Conservation (phyloP, 2,113 vertebrate genomes). For the Ivindomyrus marchei region DNA sequence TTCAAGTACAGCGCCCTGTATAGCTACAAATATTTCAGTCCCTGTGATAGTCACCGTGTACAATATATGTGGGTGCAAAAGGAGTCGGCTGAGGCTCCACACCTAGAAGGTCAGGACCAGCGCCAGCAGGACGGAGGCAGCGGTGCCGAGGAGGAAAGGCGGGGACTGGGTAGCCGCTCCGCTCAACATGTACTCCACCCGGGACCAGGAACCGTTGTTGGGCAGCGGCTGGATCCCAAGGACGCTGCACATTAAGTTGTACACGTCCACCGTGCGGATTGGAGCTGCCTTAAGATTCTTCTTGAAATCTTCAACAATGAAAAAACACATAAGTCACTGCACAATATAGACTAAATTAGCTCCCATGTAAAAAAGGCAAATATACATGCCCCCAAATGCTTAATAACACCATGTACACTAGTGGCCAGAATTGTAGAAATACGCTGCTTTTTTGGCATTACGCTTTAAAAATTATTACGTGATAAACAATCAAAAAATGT, state of each 20-base stretch:
- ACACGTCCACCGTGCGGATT: constrained; percentile 79
- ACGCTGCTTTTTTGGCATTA: not conserved
- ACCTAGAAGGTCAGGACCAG: constrained; percentile 6
- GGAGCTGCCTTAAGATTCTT: constrained; percentile 67
- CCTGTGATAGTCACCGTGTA: not conserved
- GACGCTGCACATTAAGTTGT: constrained; percentile 82
- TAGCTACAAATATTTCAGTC: not conserved
- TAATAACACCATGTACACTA: not conserved
- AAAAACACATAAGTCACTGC: not conserved
- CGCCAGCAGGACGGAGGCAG: constrained; percentile 38
- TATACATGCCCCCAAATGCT: not conserved
- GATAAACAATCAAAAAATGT: not conserved
- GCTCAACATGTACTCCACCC: constrained; percentile 48
- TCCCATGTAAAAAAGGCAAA: not conserved
- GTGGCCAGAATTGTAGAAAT: not conserved
- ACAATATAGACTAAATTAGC: not conserved
- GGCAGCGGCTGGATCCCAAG: constrained; percentile 71
- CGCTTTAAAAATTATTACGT: not conserved
- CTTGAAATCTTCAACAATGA: constrained; percentile 78
- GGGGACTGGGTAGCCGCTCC: constrained; percentile 4
- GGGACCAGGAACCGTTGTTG: constrained; percentile 93
- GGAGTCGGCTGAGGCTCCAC: constrained; percentile 9
- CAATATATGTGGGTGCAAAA: constrained; percentile 32
- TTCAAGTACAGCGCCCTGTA: not conserved
- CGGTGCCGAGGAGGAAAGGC: not conserved